These are phyloP conservation scores for Cephus cinctus DNA, from an alignment of 1,140 invertebrate species.

Conservation along the genomic window DNA sequence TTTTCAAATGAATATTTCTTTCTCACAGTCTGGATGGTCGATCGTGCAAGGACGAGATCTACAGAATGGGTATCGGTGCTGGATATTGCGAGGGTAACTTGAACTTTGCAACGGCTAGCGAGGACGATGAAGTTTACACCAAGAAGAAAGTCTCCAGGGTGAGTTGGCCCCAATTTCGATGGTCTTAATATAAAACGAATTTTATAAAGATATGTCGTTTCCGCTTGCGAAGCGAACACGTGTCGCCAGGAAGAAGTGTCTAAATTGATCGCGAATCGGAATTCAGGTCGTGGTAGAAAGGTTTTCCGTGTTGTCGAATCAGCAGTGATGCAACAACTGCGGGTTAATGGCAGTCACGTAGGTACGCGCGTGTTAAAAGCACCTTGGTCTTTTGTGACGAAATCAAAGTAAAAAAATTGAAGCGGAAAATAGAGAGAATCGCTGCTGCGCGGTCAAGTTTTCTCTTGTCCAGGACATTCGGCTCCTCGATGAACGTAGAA, in stretches of 20 bases:
- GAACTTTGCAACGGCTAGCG: conserved; percentile 52
- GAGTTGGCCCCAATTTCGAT: too few species aligned
- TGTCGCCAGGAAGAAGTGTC: too few species aligned
- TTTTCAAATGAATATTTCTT: conserved; percentile 13
- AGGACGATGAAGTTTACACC: conserved; percentile 53
- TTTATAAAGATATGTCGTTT: neutral
- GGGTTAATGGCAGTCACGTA: conserved; percentile 20
- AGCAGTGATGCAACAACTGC: conserved; percentile 31
- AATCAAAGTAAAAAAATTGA: too few species aligned
- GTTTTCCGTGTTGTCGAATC: conserved; percentile 44
- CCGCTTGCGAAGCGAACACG: too few species aligned
- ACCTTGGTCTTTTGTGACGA: too few species aligned
- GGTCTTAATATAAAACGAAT: too few species aligned
- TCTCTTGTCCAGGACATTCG: too few species aligned
- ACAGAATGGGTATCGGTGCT: conserved; percentile 46
- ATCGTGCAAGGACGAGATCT: conserved; percentile 55
- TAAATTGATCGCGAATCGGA: too few species aligned
- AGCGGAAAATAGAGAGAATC: too few species aligned
- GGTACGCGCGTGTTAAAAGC: too few species aligned
- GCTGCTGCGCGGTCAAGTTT: too few species aligned
- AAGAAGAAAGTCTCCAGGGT: conserved; percentile 56
- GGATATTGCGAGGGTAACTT: conserved; percentile 51
- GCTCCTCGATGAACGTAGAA: too few species aligned
- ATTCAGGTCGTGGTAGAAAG: conserved; percentile 35
- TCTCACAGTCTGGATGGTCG: conserved; percentile 44